Evolutionary conservation across 2,888 invertebrate genomes (phyloP).

Genomic region (Ennomos fuscantarius): DNA sequence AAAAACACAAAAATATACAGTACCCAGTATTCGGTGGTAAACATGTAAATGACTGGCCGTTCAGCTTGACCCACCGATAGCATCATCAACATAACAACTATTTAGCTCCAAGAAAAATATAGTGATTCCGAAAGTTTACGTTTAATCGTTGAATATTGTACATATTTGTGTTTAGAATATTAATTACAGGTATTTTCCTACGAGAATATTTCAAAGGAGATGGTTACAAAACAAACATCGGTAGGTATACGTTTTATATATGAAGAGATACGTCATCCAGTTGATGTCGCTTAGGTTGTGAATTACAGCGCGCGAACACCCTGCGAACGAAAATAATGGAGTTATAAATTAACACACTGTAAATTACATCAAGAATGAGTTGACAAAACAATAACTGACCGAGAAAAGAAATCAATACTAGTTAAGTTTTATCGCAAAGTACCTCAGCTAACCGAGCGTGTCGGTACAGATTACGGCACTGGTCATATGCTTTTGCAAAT

Average conservation of each 20-base stretch:
- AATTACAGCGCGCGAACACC: conserved; percentile 69
- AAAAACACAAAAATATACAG: background rate
- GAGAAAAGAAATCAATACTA: conserved; percentile 3
- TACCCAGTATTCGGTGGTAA: conserved; percentile 1
- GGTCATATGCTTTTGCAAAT: conserved; percentile 32
- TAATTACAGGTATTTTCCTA: conserved; percentile 38
- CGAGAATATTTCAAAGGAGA: conserved; percentile 44
- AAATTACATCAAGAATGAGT: background rate
- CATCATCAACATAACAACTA: conserved; percentile 3
- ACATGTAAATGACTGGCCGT: conserved; percentile 4
- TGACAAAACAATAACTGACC: conserved; percentile 9
- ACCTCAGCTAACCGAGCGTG: conserved; percentile 13
- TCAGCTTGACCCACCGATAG: conserved; percentile 13
- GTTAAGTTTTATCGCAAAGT: conserved; percentile 6
- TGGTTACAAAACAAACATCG: conserved; percentile 8
- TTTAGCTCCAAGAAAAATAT: conserved; percentile 16
- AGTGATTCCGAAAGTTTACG: conserved; percentile 14
- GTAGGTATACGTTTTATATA: conserved; percentile 10
- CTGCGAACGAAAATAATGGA: conserved; percentile 54
- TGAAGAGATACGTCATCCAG: conserved; percentile 27
- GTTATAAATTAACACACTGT: background rate
- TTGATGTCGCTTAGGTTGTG: conserved; percentile 19
- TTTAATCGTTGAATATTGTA: conserved; percentile 25
- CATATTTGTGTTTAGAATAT: conserved; percentile 11
- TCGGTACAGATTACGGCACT: conserved; percentile 4